Conservation (phyloP, 92 coral and sea anemone species). For the Siderastrea siderea region DNA sequence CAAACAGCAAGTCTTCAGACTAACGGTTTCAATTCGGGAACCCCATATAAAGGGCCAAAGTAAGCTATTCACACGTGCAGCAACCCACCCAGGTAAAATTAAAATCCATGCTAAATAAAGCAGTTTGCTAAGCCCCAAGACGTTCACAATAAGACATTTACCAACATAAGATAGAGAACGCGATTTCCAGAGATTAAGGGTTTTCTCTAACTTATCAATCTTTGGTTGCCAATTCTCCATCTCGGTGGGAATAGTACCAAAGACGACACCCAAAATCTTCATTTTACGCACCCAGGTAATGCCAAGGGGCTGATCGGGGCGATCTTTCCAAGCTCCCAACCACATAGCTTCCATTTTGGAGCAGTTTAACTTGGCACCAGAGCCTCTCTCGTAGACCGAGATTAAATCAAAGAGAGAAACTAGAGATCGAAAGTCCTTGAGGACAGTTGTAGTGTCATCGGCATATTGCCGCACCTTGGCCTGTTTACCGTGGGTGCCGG, state of each 20-base stretch:
- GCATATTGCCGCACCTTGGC: conserved; percentile 34
- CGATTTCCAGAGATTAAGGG: conserved; percentile 6
- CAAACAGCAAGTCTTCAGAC: not conserved
- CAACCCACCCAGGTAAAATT: not conserved
- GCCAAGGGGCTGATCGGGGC: conserved; percentile 20
- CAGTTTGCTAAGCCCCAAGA: not conserved
- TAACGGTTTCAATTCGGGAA: not conserved
- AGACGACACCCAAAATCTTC: conserved; percentile 24
- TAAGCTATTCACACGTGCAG: not conserved
- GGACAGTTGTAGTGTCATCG: conserved; percentile 33
- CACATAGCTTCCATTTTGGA: conserved; percentile 61
- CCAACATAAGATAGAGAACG: not conserved
- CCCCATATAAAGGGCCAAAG: conserved; percentile 46
- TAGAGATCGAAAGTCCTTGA: not conserved
- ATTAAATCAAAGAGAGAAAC: not conserved
- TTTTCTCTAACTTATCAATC: not conserved
- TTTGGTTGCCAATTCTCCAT: not conserved
- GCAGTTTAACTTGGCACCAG: conserved; percentile 31
- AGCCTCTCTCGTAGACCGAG: not conserved
- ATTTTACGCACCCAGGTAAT: conserved; percentile 32
- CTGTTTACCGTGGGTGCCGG: not conserved
- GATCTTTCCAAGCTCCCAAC: not conserved
- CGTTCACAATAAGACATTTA: not conserved
- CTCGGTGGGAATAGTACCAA: not conserved
- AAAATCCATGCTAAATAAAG: not conserved